A percentile compares a stretch with the other conserved stretches of the same genome.
These are phyloP conservation scores for Macroramphosus scolopax DNA, from an alignment of 2,797 vertebrate species.

Conservation along the genomic window DNA sequence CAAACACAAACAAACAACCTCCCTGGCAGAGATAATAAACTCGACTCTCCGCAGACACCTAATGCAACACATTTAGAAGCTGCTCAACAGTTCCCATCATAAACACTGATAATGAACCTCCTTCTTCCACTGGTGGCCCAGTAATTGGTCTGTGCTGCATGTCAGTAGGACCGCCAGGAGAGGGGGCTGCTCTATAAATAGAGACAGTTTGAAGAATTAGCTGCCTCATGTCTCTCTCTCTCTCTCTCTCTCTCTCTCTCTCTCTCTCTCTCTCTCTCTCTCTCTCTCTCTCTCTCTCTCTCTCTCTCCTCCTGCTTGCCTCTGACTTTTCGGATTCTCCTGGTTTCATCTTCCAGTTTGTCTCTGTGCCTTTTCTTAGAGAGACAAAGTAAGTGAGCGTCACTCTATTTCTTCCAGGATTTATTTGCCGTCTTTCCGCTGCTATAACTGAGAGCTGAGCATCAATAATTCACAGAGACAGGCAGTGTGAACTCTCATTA, in stretches of 20 bases:
- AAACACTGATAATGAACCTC: conserved; percentile 25
- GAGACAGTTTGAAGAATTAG: conserved; percentile 6
- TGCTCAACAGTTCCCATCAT: too few species aligned
- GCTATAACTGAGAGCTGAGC: too few species aligned
- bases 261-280: conserved; percentile 1
- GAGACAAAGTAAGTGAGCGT: too few species aligned
- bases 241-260: conserved; percentile 3
- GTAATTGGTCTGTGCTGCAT: conserved; percentile 30
- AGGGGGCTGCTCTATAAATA: conserved; percentile 67
- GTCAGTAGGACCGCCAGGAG: conserved; percentile 55
- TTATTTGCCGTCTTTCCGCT: too few species aligned
- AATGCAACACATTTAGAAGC: too few species aligned
- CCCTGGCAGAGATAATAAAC: too few species aligned
- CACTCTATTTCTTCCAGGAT: conserved; percentile 1
- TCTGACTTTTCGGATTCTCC: too few species aligned
- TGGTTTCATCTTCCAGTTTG: too few species aligned
- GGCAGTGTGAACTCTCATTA: conserved; percentile 53
- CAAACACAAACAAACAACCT: too few species aligned
- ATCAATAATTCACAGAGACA: conserved; percentile 70
- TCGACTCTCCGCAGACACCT: too few species aligned
- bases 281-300: background rate
- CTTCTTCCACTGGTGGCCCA: background rate
- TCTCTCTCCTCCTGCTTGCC: too few species aligned
- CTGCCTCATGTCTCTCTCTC: background rate
- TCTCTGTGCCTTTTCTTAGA: too few species aligned